Evolutionary conservation across 2,888 invertebrate genomes (phyloP).

Genomic region (Blomia tropicalis): DNA sequence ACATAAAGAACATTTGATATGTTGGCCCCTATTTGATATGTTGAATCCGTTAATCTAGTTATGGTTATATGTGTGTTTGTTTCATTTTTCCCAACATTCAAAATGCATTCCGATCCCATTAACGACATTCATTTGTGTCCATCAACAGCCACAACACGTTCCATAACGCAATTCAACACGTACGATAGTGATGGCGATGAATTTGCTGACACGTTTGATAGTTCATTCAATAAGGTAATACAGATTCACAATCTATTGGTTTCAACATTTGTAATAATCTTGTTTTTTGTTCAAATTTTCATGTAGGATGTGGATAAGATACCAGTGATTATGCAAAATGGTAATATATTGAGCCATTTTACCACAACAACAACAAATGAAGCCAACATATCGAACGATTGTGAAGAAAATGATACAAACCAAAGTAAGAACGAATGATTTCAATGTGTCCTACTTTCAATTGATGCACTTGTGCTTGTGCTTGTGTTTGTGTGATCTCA

Average conservation of each 20-base stretch:
- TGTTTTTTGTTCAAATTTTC: background rate
- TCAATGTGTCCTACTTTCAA: too few relatives aligned
- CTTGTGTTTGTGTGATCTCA: background rate
- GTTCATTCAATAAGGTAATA: background rate
- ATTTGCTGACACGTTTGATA: conserved; percentile 29
- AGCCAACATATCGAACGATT: background rate
- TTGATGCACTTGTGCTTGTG: too few relatives aligned
- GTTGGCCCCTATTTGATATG: too few relatives aligned
- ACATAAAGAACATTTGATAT: too few relatives aligned
- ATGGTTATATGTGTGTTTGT: too few relatives aligned
- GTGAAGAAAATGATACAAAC: background rate
- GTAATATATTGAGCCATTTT: conserved; percentile 1
- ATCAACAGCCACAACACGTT: too few relatives aligned
- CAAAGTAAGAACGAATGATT: too few relatives aligned
- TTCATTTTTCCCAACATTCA: too few relatives aligned
- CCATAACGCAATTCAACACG: too few relatives aligned
- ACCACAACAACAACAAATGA: background rate
- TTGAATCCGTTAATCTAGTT: too few relatives aligned
- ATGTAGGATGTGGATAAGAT: background rate
- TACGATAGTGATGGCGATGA: conserved; percentile 28
- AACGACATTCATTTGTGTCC: too few relatives aligned
- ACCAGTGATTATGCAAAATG: conserved; percentile 9
- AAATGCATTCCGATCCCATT: too few relatives aligned
- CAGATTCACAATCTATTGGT: background rate
- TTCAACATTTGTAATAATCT: background rate